Evolutionary conservation across 2,888 invertebrate species (phyloP).

Genomic region (Calliscelio sp.): DNA sequence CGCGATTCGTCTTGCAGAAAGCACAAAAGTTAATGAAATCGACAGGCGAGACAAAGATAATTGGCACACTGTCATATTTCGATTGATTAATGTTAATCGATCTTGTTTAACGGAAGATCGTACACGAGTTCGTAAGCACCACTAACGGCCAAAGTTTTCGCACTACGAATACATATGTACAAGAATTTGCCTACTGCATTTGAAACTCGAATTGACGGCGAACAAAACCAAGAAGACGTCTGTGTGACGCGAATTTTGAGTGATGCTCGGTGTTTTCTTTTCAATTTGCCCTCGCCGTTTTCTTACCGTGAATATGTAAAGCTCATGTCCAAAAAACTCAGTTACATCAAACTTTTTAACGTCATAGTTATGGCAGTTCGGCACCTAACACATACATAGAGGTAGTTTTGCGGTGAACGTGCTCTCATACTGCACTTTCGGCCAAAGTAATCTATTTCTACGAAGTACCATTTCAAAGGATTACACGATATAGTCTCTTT

Average conservation of each 20-base stretch:
- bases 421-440: too few relatives aligned
- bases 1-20: slow-evolving; percentile 44
- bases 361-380: too few relatives aligned
- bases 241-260: too few relatives aligned
- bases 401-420: too few relatives aligned
- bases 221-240: slow-evolving; percentile 22
- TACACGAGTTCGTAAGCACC: slow-evolving; percentile 62
- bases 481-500: too few relatives aligned
- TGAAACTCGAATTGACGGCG: slow-evolving; percentile 47
- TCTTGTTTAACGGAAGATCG: slow-evolving; percentile 70
- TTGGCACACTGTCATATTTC: slow-evolving; percentile 85
- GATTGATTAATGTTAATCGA: slow-evolving; percentile 67
- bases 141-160: slow-evolving; percentile 63
- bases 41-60: slow-evolving; percentile 76
- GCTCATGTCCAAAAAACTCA: slow-evolving; percentile 29
- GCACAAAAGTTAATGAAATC: slow-evolving; percentile 66
- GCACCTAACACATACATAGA: too few relatives aligned
- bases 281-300: background rate
- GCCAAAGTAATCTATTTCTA: too few relatives aligned
- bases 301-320: slow-evolving; percentile 52
- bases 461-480: too few relatives aligned
- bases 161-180: slow-evolving; percentile 66
- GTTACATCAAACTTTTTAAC: too few relatives aligned
- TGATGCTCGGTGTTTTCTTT: slow-evolving; percentile 24
- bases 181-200: slow-evolving; percentile 39